Base-by-base conservation (phyloP, 1,140 invertebrate genomes). In the Euborellia annulipes region DNA sequence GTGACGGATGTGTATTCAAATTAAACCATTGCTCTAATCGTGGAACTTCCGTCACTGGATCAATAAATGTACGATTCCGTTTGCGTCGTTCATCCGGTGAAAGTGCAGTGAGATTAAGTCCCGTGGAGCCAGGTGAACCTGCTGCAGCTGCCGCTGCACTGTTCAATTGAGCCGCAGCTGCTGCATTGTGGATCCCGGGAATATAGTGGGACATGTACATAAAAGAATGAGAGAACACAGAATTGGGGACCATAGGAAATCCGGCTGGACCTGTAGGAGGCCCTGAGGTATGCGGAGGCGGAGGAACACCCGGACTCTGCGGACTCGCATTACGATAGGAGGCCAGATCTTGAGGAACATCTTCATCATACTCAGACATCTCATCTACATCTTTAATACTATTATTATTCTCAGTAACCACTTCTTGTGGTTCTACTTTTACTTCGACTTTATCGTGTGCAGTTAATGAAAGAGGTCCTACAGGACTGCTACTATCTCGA, bases 41-140 rank as follows among this genome's bases (percentile, higher is more conserved):
- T 3, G 93, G 93, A 38, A 98, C 93, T 72, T 98, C 94, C 18
- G 89, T 91, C 11, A 96, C 87, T 0, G 93, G 94, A 67, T 98
- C 94, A 53, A 98, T 98, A 62, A 98, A 98, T n/a, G 93, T 96
- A 48, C 94, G 75, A 63, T 95, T 96, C 27, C 93, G 75, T 63
- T 93, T 92, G 27, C 89, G 72, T 42, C 90, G 75, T 59, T 92
- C 87, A 53, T 89, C 86, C 1, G 55, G 70, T 71, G 37, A 30
- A 46, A 36, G 16, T n/a, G n/a, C n/a, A 6, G 45, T 46, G 16
- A 59, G 54, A 41, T 58, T 58, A 21, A 58, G 44, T 6, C 42
- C 44, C 6, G 13, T 18, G 13, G 30, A 18, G 20, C 30, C 30
- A 18, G 41, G 36, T 16, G 36, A 36, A 30, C 17, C 32, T 30